These are phyloP conservation scores for Brachyrhaphis roseni DNA, from an alignment of 2,797 vertebrate species.

Conservation along the genomic window DNA sequence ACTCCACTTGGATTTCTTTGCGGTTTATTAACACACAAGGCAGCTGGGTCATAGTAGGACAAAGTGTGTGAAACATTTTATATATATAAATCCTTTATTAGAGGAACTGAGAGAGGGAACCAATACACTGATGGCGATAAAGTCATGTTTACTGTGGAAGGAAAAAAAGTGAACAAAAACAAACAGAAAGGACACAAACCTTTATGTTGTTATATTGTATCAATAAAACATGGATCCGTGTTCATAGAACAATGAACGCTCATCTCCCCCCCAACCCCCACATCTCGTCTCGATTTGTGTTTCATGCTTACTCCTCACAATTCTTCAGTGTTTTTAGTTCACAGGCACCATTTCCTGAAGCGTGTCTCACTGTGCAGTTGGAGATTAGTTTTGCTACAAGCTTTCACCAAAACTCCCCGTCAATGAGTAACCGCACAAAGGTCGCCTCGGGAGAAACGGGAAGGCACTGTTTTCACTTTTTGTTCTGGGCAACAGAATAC, in stretches of 20 bases:
- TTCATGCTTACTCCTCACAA: background rate
- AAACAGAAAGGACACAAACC: background rate
- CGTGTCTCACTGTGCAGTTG: background rate
- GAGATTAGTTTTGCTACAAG: background rate
- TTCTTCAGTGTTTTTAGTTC: background rate
- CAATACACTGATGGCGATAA: background rate
- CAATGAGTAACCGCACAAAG: background rate
- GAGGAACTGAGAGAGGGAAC: conserved; percentile 2
- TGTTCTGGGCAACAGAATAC: background rate
- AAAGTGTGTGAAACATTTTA: background rate
- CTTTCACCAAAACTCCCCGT: background rate
- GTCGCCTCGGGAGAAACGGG: background rate
- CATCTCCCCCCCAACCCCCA: background rate
- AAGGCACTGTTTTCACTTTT: background rate
- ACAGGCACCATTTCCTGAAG: background rate
- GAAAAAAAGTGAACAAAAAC: background rate
- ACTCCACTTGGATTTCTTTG: conserved; percentile 21
- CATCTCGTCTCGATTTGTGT: background rate
- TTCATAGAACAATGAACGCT: background rate
- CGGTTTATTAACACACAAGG: conserved; percentile 27
- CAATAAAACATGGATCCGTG: background rate
- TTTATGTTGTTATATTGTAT: background rate
- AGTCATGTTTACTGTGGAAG: background rate
- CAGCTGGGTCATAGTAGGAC: background rate
- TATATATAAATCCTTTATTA: conserved; percentile 5